Percentiles rank a stretch among this genome's conserved stretches.
Evolutionary conservation across 2,113 vertebrate species (phyloP).

Genomic region (Sisor rabdophorus): DNA sequence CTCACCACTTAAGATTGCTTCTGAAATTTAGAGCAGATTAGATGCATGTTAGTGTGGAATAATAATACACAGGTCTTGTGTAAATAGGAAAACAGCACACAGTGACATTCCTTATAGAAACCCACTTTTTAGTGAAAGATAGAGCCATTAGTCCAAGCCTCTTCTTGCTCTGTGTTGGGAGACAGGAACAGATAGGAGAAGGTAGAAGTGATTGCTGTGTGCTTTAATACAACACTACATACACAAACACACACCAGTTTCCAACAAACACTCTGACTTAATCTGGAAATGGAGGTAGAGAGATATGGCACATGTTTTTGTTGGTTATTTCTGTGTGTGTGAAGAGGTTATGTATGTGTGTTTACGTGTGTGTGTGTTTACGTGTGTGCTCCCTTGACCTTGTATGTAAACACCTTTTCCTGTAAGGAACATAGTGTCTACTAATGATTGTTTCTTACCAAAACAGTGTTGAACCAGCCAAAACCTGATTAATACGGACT

Average conservation of each 20-base stretch:
- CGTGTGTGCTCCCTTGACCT: too few species aligned
- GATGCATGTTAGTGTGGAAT: slow-evolving; percentile 30
- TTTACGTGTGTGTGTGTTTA: background rate
- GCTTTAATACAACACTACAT: background rate
- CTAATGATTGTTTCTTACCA: slow-evolving; percentile 7
- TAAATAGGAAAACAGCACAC: slow-evolving; percentile 6
- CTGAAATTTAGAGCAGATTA: slow-evolving; percentile 40
- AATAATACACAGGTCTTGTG: background rate
- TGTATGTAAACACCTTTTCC: slow-evolving; percentile 1
- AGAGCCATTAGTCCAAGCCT: background rate
- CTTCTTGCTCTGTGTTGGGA: background rate
- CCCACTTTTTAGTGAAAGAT: background rate
- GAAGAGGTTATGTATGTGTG: slow-evolving; percentile 12
- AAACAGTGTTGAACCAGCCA: slow-evolving; percentile 8
- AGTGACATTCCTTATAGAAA: slow-evolving; percentile 26
- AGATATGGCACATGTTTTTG: slow-evolving; percentile 35
- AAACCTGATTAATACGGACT: slow-evolving; percentile 35
- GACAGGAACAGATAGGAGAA: background rate
- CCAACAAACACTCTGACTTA: background rate
- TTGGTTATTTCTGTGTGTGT: slow-evolving; percentile 12
- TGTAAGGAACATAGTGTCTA: slow-evolving; percentile 19
- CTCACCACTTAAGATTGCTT: background rate
- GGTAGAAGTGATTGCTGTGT: slow-evolving; percentile 11
- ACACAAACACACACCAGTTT: background rate
- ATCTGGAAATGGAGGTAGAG: slow-evolving; percentile 36